Evolutionary conservation across 92 coral and sea anemone species (phyloP).

Genomic region (Chrysogorgia sp.): DNA sequence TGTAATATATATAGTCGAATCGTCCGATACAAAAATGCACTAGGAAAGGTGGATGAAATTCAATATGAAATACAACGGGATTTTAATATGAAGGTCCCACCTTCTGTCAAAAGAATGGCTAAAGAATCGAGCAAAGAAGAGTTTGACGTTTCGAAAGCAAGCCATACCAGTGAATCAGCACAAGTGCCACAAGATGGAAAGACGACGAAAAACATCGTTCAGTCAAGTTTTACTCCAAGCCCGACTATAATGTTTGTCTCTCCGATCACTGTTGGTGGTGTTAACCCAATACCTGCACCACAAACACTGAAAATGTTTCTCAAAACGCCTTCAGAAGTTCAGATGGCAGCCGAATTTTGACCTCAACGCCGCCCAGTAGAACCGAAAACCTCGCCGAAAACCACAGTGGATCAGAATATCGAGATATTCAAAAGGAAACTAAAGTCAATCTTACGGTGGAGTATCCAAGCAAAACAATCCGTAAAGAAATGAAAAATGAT

Average conservation of each 20-base stretch:
- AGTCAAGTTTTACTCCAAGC: neutral
- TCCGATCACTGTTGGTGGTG: constrained; percentile 4
- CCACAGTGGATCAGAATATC: constrained; percentile 10
- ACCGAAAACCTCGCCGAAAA: no score
- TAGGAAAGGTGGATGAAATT: no score
- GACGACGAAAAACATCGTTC: neutral
- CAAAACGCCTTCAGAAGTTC: neutral
- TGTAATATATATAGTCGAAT: no score
- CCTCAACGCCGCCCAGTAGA: constrained; percentile 15
- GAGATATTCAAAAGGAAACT: constrained; percentile 29
- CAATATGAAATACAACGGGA: constrained; percentile 39
- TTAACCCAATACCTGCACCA: neutral
- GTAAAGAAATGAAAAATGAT: constrained; percentile 40
- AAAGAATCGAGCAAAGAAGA: constrained; percentile 52
- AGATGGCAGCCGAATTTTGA: constrained; percentile 6
- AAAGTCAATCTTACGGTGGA: constrained; percentile 40
- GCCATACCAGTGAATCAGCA: neutral
- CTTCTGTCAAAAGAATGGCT: constrained; percentile 38
- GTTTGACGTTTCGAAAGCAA: constrained; percentile 5
- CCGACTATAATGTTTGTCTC: neutral
- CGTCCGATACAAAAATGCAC: no score
- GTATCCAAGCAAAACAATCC: constrained; percentile 60
- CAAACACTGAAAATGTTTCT: constrained; percentile 5
- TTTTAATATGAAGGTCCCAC: constrained; percentile 33
- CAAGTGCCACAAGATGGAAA: no score